Evolutionary conservation across 2,797 vertebrate species (phyloP), one percentile per base, ranked within the genome.

Genomic region (Pterois miles): DNA sequence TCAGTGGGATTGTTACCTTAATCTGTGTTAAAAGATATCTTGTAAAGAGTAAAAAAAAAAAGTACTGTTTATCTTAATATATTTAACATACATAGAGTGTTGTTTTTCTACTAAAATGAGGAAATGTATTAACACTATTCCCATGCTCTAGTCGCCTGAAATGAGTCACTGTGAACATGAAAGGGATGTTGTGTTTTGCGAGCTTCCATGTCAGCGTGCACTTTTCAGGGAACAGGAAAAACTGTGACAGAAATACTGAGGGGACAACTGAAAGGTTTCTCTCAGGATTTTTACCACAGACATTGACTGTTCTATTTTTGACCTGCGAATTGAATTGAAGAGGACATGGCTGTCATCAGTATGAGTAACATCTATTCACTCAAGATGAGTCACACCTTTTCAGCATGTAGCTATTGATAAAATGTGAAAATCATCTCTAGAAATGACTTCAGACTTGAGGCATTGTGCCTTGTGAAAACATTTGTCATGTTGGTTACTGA

Each of bases 311-410:
- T 93, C 90, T 95, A 88, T 94, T 93, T 93, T 86, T 84, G 74
- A 82, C 64, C 74, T 33, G 50, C 69, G 89, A 74, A 84, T 84
- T 82, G 76, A 88, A 89, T 80, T 84, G 77, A 76, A 79, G 81
- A 82, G 82, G 78, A 80, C 85, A 82, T 31, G 75, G 75, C 79
- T 92, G 91, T 92, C 89, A 92, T 93, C 91, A 89, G 82, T 69
- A 79, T 93, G 92, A 94, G 83, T 91, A 93, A 92, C 74, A 76
- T 86, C 84, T 87, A 82, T 89, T 90, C 86, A 86, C 75, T 89
- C 68, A 71, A 84, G 83, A 89, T 94, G 94, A 95, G 83, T 94
- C 94, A 94, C 78, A 77, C 78, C 85, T 84, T 74, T 68, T 71
- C 2, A 53, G 25, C 53, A 20, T 68, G 74, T 50, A 8, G 59